Evolutionary conservation across 2,797 vertebrate genomes (phyloP), one percentile per base, ranked within the genome.

Genomic region (Chelon auratus): DNA sequence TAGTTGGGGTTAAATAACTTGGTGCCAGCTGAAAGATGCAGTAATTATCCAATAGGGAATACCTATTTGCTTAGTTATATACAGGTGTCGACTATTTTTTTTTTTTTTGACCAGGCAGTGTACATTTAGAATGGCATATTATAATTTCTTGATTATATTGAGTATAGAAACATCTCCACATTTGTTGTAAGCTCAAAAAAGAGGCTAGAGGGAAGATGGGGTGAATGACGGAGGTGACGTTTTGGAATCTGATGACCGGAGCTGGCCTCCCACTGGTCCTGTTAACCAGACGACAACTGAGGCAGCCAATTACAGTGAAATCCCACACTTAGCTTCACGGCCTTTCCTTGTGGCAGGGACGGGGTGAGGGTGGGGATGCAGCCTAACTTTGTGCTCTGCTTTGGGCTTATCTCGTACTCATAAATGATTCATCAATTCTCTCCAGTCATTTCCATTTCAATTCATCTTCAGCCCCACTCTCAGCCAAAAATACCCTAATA

Each of bases 391-490:
- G 64, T 74, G 68, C 68, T 62, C 37, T 70, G 63, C 72, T 85
- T 71, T 77, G 56, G 69, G 60, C 50, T 65, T 36, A 66, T 80
- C 83, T 74, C 64, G 1, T 59, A 4, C 69, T 83, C 75, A 85
- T 89, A 81, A 88, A 91, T 87, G 45, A 91, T 87, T 91, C 68
- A 89, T 86, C 56, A 57, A 47, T 76, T 75, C 60, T 84, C 68
- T 81, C 73, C 65, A 78, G 59, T 86, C 54, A 79, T 86, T 85
- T 82, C 80, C 72, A 82, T 83, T 78, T 70, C 40, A 17, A 84
- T 88, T 86, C 55, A 83, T 87, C 86, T 80, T 69, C 60, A 78
- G 52, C 36, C 48, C 58, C 50, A 67, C 75, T 62, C 61, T 67
- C 45, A 78, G 67, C 76, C 76, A 76, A 72, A 86, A 75, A 82